Evolutionary conservation across 2,113 vertebrate species (phyloP).

Genomic region (Trichechus manatus): DNA sequence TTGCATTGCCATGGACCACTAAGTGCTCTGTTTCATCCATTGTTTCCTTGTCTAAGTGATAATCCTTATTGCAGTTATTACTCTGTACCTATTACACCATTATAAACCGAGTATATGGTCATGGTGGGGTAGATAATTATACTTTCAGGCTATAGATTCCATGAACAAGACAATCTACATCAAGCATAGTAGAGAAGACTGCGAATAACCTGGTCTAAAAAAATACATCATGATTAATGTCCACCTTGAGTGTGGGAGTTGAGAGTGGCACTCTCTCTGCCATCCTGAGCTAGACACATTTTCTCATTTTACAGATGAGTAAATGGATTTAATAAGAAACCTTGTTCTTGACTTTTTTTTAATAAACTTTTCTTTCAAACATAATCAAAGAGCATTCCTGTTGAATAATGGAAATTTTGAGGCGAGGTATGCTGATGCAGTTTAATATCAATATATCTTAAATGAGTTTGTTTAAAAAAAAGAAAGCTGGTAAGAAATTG

Average conservation of each 20-base stretch:
- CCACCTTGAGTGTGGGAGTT: neutral
- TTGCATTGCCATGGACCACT: neutral
- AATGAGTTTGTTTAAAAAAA: constrained; percentile 26
- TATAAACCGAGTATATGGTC: neutral
- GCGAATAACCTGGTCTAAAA: neutral
- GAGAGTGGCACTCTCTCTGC: neutral
- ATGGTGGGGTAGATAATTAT: neutral
- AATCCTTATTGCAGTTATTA: neutral
- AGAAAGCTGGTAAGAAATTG: neutral
- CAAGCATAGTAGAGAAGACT: neutral
- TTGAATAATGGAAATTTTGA: neutral
- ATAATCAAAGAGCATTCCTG: neutral
- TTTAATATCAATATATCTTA: neutral
- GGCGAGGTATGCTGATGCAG: neutral
- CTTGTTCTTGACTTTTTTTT: neutral
- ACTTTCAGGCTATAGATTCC: neutral
- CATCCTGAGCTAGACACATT: neutral
- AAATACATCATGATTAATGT: neutral
- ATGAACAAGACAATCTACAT: neutral
- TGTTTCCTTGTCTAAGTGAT: neutral
- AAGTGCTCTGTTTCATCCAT: neutral
- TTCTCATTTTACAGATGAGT: neutral
- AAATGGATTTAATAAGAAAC: neutral
- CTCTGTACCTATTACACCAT: neutral
- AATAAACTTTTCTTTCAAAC: neutral